These are phyloP conservation scores for Porites lutea DNA, from an alignment of 64 coral and sea anemone species.

Conservation along the genomic window DNA sequence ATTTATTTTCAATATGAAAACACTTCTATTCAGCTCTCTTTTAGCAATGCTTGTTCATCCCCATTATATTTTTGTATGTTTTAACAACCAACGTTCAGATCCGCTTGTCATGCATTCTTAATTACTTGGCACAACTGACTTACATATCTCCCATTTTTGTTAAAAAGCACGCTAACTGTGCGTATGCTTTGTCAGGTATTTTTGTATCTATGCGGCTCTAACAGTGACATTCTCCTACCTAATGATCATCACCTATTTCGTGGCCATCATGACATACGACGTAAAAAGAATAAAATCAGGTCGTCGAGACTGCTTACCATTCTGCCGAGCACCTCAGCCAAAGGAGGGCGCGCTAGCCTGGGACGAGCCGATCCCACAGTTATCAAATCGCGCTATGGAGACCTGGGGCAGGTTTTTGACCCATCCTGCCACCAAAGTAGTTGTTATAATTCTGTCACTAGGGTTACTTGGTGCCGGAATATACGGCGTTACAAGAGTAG, in stretches of 20 bases:
- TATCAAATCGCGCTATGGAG: constrained; percentile 39
- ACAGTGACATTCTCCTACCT: background rate
- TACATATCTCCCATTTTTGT: too few species aligned
- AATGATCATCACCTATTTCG: constrained; percentile 55
- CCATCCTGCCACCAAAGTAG: background rate
- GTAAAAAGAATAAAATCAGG: constrained; percentile 40
- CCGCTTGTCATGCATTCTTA: too few species aligned
- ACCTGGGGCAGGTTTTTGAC: constrained; percentile 1
- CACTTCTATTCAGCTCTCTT: too few species aligned
- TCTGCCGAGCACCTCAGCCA: constrained; percentile 5
- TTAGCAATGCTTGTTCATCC: too few species aligned
- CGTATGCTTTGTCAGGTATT: constrained; percentile 17
- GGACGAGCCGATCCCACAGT: constrained; percentile 29
- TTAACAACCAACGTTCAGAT: too few species aligned
- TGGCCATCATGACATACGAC: constrained; percentile 2
- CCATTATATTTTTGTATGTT: too few species aligned
- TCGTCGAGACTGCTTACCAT: constrained; percentile 48
- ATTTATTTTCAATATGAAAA: too few species aligned
- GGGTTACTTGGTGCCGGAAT: constrained; percentile 15
- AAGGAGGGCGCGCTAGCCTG: constrained; percentile 6
- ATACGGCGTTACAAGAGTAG: constrained; percentile 1
- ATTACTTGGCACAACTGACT: too few species aligned
- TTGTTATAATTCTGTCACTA: constrained; percentile 26
- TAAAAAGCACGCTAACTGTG: too few species aligned
- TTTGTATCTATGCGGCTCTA: constrained; percentile 50